Base-by-base conservation (phyloP, 2,888 invertebrate genomes). In the Hyposoter dolosus region DNA sequence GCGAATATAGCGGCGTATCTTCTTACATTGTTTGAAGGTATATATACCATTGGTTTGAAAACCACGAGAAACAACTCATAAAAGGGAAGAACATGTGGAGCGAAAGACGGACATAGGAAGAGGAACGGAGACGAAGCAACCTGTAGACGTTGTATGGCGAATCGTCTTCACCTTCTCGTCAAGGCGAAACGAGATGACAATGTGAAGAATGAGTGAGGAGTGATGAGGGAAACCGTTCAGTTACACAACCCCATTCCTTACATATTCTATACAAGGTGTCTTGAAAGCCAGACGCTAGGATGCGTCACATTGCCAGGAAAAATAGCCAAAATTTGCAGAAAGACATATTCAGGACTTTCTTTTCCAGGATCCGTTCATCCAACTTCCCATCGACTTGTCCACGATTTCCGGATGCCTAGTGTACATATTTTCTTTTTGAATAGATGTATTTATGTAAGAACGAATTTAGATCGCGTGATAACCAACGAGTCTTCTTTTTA, bases 171-270 rank as follows among this genome's bases (percentile, higher is more conserved):
- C 43, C 75, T 69, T 69, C 69, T 75, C 71, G 80, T 84, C 83
- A 80, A 60, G 50, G 78, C 32, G 40, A 80, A 50, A 80, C 63
- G 65, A 69, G 76, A 80, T 60, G 84, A 80, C 71, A 77, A 56
- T 10, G 71, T 56, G 19, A 56, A 75, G 65, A 63, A 84, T 75
- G 71, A 32, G 40, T 50, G n/a, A 28, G 69, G 28, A 69, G 32
- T 28, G 47, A 50, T n/a, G 28, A 65, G 60, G 76, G 80, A 71
- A 84, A 50, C 81, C 60, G 83, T 82, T 78, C 88, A 82, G 89
- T 89, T 89, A 89, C 83, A 87, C 85, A 87, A 86, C 86, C 87
- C 86, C 88, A 87, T 90, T 91, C 88, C 89, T 35, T 19, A 15
- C 47, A 40, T 40, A 66, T n/a, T 40, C 3, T 40, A 35, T 28